phyloP scores from a whole-genome alignment of 2,797 vertebrate species.

The Morelia viridis region DNA sequence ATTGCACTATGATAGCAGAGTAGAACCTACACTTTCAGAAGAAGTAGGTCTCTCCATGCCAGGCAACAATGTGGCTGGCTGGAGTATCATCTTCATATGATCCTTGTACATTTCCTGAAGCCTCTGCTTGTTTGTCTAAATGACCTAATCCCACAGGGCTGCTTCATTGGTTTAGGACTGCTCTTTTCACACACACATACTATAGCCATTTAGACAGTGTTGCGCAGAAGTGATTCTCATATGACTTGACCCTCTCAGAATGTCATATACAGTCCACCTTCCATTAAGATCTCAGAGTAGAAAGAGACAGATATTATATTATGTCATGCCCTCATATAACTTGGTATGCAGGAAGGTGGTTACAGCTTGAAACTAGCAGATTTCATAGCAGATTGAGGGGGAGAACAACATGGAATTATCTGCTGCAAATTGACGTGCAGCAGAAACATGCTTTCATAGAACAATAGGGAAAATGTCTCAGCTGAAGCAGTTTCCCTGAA shows the following conservation, averaged over 20 bases:
- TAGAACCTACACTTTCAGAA: not conserved
- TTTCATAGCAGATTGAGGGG: not conserved
- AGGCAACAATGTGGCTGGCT: not conserved
- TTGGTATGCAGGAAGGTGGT: not conserved
- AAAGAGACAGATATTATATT: not conserved
- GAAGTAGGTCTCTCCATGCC: not conserved
- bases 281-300: not conserved
- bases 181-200: not conserved
- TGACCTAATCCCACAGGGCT: not conserved
- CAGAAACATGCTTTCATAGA: not conserved
- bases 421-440: not conserved
- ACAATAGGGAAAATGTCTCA: not conserved
- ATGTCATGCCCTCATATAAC: not conserved
- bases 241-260: not conserved
- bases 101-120: not conserved
- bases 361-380: not conserved
- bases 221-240: not conserved
- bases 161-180: not conserved
- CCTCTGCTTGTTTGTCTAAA: not conserved
- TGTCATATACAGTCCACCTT: not conserved
- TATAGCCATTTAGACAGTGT: not conserved
- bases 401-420: not conserved
- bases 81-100: not conserved
- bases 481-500: not conserved
- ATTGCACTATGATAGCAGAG: not conserved